These are phyloP conservation scores for Suncus etruscus DNA, from an alignment of 2,113 vertebrate genomes.

Conservation along the genomic window DNA sequence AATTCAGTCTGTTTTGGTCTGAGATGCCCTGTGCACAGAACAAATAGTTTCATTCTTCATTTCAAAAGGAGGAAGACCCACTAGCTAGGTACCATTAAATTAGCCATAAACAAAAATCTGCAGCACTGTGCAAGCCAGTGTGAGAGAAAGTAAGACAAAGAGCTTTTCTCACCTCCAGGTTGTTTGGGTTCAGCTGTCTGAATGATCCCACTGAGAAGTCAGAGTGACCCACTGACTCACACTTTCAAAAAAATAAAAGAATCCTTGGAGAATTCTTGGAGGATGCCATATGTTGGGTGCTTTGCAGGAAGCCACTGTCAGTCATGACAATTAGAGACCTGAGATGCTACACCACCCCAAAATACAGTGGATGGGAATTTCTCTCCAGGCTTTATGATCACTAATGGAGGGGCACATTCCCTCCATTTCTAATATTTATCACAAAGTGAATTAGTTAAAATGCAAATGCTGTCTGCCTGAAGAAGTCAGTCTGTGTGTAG, in stretches of 20 bases:
- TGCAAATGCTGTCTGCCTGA: conserved; percentile 64
- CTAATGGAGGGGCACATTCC: conserved; percentile 53
- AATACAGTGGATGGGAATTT: conserved; percentile 83
- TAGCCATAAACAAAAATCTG: conserved; percentile 67
- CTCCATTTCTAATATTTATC: conserved; percentile 78
- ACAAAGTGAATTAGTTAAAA: conserved; percentile 77
- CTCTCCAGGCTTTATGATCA: conserved; percentile 78
- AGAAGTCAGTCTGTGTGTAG: conserved; percentile 43
- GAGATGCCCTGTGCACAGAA: conserved; percentile 18
- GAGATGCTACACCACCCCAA: conserved; percentile 79
- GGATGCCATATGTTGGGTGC: conserved; percentile 86
- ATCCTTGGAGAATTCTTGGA: conserved; percentile 83
- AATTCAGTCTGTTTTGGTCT: conserved; percentile 26
- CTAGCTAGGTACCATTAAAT: conserved; percentile 72
- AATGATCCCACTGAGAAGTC: conserved; percentile 83
- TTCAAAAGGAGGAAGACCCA: not conserved
- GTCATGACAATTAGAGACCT: conserved; percentile 79
- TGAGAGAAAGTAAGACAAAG: conserved; percentile 83
- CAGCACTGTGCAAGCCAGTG: conserved; percentile 66
- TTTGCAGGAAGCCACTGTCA: conserved; percentile 77
- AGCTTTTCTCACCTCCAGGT: conserved; percentile 81
- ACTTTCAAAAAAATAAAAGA: conserved; percentile 79
- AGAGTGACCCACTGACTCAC: conserved; percentile 85
- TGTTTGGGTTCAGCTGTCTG: conserved; percentile 87
- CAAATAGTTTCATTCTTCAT: conserved; percentile 50